These are phyloP conservation scores for Vannuccia rotundouncinata DNA, from an alignment of 2,888 invertebrate genomes.

Conservation along the genomic window DNA sequence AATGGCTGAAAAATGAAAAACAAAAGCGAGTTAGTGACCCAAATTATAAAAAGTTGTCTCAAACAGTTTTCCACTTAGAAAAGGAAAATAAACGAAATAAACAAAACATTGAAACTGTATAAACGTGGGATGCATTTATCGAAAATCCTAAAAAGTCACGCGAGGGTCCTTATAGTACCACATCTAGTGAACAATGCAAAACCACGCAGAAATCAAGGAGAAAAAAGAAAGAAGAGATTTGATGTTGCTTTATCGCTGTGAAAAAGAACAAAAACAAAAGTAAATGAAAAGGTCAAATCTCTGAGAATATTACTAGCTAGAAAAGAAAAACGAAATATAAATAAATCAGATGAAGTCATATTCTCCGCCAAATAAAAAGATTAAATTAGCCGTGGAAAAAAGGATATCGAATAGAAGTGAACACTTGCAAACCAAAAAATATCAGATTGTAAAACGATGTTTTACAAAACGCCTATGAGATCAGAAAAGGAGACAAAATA, in stretches of 20 bases:
- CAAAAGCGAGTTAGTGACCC: not conserved
- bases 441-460: not conserved
- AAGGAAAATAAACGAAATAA: not conserved
- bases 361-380: constrained; percentile 5
- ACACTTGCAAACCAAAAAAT: not conserved
- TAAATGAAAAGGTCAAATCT: not conserved
- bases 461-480: not conserved
- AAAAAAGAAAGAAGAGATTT: constrained; percentile 13
- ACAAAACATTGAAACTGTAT: not conserved
- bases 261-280: not conserved
- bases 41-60: not conserved
- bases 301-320: not conserved
- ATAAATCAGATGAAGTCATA: not conserved
- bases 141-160: not conserved
- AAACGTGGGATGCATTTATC: not conserved
- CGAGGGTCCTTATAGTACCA: not conserved
- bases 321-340: not conserved
- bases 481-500: not conserved
- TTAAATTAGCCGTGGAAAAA: not conserved
- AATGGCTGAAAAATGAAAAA: not conserved
- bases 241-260: not conserved
- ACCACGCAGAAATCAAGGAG: not conserved
- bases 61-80: not conserved
- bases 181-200: not conserved
- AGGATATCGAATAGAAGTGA: constrained; percentile 1